These are phyloP conservation scores for Drosophila kokeensis DNA, from an alignment of 2,888 invertebrate species.

Conservation along the genomic window DNA sequence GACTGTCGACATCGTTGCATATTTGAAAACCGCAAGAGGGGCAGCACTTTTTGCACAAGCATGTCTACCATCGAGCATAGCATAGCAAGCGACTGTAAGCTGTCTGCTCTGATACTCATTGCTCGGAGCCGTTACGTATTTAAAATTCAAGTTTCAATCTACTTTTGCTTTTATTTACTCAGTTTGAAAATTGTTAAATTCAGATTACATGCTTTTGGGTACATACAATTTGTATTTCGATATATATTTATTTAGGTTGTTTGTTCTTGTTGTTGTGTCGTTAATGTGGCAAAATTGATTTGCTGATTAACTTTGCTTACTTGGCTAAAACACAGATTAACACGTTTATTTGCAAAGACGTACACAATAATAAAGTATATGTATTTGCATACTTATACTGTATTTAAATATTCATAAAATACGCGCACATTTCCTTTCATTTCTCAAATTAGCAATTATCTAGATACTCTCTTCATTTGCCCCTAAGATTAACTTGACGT, in stretches of 20 bases:
- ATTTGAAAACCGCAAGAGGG: neutral
- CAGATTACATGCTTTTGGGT: constrained; percentile 76
- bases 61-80: neutral
- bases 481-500: constrained; percentile 15
- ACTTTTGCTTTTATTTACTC: constrained; percentile 77
- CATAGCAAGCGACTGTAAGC: constrained; percentile 3
- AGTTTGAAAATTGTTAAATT: constrained; percentile 78
- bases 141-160: constrained; percentile 56
- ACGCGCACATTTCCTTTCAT: constrained; percentile 55
- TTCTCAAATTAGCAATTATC: constrained; percentile 51
- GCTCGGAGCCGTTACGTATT: constrained; percentile 18
- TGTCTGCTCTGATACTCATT: constrained; percentile 1
- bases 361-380: constrained; percentile 47
- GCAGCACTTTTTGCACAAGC: neutral
- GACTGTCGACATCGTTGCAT: neutral
- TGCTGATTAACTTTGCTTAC: constrained; percentile 58
- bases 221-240: constrained; percentile 71
- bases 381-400: constrained; percentile 23
- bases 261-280: constrained; percentile 34
- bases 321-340: constrained; percentile 81
- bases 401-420: constrained; percentile 56
- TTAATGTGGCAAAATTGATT: constrained; percentile 33
- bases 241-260: constrained; percentile 57
- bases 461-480: constrained; percentile 44
- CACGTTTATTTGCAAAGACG: constrained; percentile 68